These are phyloP conservation scores for Tetrax tetrax DNA, from an alignment of 2,113 vertebrate species.

Conservation along the genomic window DNA sequence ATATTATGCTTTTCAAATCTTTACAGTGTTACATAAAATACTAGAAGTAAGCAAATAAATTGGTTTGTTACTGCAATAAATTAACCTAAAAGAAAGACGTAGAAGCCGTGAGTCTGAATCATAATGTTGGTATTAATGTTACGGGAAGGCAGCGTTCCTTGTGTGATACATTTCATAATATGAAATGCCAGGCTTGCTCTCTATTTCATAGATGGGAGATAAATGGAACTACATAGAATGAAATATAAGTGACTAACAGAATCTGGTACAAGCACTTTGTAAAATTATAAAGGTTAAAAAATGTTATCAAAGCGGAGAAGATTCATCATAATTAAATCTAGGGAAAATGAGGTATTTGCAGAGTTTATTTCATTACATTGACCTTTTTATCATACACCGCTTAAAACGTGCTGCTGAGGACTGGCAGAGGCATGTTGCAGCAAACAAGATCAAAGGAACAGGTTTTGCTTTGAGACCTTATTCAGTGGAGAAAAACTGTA, in stretches of 20 bases:
- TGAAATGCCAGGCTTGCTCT: constrained; percentile 32
- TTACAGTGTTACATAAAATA: not conserved
- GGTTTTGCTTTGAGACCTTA: not conserved
- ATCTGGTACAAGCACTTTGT: not conserved
- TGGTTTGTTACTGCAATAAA: constrained; percentile 43
- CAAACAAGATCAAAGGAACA: not conserved
- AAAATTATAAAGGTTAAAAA: constrained; percentile 47
- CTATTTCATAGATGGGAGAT: constrained; percentile 13
- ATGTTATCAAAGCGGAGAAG: constrained; percentile 7
- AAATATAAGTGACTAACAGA: constrained; percentile 32
- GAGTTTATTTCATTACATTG: constrained; percentile 2
- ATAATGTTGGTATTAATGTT: constrained; percentile 39
- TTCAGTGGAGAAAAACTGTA: not conserved
- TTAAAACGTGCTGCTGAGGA: not conserved
- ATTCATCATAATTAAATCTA: constrained; percentile 37
- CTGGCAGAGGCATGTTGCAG: not conserved
- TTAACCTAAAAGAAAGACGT: constrained; percentile 19
- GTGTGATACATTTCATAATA: constrained; percentile 9
- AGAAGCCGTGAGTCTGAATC: constrained; percentile 21
- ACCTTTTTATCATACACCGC: not conserved
- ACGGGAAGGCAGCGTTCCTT: not conserved
- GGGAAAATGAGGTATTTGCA: constrained; percentile 20
- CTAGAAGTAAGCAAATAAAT: not conserved
- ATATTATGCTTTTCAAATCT: not conserved
- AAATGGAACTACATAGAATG: constrained; percentile 16